These are phyloP conservation scores for Tamias sibiricus DNA, from an alignment of 2,113 vertebrate genomes.

Conservation along the genomic window DNA sequence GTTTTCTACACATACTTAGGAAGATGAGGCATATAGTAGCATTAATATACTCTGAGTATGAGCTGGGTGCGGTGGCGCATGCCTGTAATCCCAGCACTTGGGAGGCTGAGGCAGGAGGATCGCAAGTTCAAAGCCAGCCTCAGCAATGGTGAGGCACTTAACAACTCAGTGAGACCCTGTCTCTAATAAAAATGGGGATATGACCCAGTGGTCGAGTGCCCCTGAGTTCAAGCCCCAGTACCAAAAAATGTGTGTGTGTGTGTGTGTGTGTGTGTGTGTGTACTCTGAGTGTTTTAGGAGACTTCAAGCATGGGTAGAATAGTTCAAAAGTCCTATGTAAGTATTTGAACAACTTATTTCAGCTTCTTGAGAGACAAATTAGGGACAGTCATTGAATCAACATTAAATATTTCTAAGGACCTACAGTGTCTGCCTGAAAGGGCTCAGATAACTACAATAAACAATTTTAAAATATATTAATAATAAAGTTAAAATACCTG, in stretches of 20 bases:
- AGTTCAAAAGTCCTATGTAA: constrained; percentile 35
- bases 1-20: background rate
- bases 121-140: no score
- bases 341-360: constrained; percentile 70
- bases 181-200: no score
- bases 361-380: constrained; percentile 57
- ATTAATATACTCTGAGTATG: constrained; percentile 58
- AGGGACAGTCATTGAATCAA: constrained; percentile 49
- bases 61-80: no score
- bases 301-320: background rate
- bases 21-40: background rate
- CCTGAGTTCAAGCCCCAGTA: no score
- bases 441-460: constrained; percentile 17
- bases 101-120: no score
- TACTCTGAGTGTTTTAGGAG: constrained; percentile 33
- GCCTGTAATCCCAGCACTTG: no score
- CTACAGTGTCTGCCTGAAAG: background rate
- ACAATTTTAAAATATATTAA: background rate
- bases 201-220: no score
- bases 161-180: no score
- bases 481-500: constrained; percentile 39
- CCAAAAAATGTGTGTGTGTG: no score
- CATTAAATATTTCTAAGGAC: constrained; percentile 21
- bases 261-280: no score
- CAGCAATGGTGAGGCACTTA: no score